Conservation (phyloP, 2,888 invertebrate genomes). For the Xestobium rufovillosum region DNA sequence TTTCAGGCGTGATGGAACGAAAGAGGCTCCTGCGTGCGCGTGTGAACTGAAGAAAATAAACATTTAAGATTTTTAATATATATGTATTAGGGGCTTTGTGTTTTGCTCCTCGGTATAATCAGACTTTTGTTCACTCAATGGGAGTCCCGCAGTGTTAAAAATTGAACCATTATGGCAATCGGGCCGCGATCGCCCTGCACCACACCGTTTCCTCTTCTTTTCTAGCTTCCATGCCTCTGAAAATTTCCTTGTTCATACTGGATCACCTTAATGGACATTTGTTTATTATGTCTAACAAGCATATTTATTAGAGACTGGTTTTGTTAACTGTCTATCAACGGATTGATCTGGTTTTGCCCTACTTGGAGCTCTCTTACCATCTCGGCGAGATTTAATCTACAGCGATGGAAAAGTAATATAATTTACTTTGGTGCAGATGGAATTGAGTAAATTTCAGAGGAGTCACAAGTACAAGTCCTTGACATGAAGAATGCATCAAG, state of each 20-base stretch:
- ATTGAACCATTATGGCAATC: constrained; percentile 45
- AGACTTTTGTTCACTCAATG: constrained; percentile 42
- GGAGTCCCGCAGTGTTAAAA: constrained; percentile 44
- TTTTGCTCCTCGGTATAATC: constrained; percentile 38
- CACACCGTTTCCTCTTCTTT: constrained; percentile 8
- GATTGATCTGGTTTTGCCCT: too few relatives aligned
- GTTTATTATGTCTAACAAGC: constrained; percentile 29
- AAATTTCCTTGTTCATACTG: constrained; percentile 18
- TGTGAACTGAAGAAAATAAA: constrained; percentile 40
- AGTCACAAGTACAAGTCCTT: too few relatives aligned
- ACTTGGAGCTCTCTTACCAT: too few relatives aligned
- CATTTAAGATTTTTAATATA: constrained; percentile 43
- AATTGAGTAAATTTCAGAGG: too few relatives aligned
- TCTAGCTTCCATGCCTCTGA: constrained; percentile 12
- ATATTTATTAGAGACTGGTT: constrained; percentile 7
- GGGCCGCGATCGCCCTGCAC: constrained; percentile 29
- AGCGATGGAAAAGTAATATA: too few relatives aligned
- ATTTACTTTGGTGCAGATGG: too few relatives aligned
- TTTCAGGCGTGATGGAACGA: too few relatives aligned
- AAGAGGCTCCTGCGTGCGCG: too few relatives aligned
- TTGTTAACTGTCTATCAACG: constrained; percentile 1
- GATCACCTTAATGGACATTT: constrained; percentile 23
- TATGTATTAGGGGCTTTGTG: constrained; percentile 43
- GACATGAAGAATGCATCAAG: too few relatives aligned
- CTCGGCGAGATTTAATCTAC: too few relatives aligned